phyloP scores from a whole-genome alignment of 2,888 invertebrate genomes.

The Acleris literana region DNA sequence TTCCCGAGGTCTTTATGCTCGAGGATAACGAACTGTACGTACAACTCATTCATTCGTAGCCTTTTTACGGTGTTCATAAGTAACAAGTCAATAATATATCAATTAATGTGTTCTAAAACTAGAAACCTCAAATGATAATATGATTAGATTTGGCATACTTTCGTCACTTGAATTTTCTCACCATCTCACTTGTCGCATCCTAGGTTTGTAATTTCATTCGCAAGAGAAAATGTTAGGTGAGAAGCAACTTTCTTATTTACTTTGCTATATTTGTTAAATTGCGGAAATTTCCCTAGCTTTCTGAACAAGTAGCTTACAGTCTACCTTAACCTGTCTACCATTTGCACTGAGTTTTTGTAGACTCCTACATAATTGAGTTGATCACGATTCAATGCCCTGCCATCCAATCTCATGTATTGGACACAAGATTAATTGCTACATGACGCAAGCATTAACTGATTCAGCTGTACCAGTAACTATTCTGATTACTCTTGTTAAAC shows the following conservation, averaged over 20 bases:
- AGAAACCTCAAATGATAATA: no score
- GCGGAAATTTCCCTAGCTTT: slow-evolving; percentile 3
- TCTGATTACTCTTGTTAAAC: background rate
- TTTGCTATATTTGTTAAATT: background rate
- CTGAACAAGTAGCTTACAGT: background rate
- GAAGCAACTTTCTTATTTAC: no score
- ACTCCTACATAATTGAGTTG: background rate
- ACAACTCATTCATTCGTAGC: slow-evolving; percentile 3
- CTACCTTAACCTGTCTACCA: no score
- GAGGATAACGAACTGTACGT: slow-evolving; percentile 25
- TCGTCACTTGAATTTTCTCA: no score
- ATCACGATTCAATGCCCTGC: background rate
- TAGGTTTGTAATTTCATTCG: no score
- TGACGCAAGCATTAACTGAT: slow-evolving; percentile 13
- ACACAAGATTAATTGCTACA: slow-evolving; percentile 26
- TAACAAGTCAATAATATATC: no score
- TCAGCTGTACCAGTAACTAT: background rate
- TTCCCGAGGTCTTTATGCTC: slow-evolving; percentile 22
- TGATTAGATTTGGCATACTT: no score
- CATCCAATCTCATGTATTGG: slow-evolving; percentile 12
- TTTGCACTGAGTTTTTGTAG: background rate
- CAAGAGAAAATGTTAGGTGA: no score
- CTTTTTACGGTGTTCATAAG: no score
- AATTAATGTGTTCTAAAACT: no score
- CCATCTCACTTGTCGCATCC: no score